Evolutionary conservation across 2,888 invertebrate genomes (phyloP), one percentile per base, ranked within the genome.

Genomic region (Tridacna crocea): DNA sequence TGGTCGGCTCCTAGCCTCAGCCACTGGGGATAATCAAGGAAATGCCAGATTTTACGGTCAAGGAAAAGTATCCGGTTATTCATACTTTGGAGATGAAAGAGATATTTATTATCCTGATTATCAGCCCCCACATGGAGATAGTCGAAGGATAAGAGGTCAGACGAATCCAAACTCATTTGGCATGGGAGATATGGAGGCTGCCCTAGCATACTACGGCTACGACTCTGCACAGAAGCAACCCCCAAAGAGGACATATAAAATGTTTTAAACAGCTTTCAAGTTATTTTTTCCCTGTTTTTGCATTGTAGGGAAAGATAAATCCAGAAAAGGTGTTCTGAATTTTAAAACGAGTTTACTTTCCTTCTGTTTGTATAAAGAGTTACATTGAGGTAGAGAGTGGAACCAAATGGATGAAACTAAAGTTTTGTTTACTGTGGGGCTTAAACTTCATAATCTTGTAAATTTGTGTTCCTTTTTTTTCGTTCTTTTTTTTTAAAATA

Each of bases 1-100:
- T 46, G 72, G 74, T 6, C 60, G 66, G 19, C 26, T 79, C 2
- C 48, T 75, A 15, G 81, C 77, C 13, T 36, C 70, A 4, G 66
- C 47, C 4, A 51, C 11, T 36, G 72, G 73, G 8, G 72, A 60
- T 58, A 58, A 68, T 27, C 68, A 76, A n/a, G 72, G 22, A 13
- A 46, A 27, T 15, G 47, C 60, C 10, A n/a, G 77, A 12, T 48
- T 80, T 0, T 86, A 80, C 47, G 86, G 86, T 6, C 61, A 79
- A 72, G 86, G 83, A 0, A 22, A 63, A 19, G 55, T 73, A 15
- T 72, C 80, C 17, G 86, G 86, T 0, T 70, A 83, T 63, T 47
- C 65, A 8, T 86, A 86, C 61, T 86, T 77, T 61, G 83, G 83
- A 22, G 86, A 86, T 48, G 79, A 83, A 15, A 77, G 80, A 47